Evolutionary conservation across 2,113 vertebrate genomes (phyloP), one percentile per base, ranked within the genome.

Genomic region (Regulus satrapa): DNA sequence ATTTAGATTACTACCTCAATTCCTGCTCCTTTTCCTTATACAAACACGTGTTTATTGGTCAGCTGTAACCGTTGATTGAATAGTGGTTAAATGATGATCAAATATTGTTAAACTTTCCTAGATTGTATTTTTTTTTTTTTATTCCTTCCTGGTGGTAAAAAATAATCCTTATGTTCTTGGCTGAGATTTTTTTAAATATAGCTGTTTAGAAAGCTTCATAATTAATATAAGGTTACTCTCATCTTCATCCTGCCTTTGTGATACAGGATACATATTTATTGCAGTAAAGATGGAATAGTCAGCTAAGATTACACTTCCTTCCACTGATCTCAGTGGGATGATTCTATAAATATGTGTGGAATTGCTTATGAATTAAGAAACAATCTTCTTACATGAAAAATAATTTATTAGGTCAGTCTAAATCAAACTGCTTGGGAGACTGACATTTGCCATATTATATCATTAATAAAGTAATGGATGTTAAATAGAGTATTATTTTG

Each of bases 81-180:
- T 67, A 43, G 13, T 54, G 20, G 2, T 46, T 46, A 83, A 63
- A 19, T 54, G 14, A 41, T 31, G 5, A 24, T 29, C 51, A 51
- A n/a, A 40, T 59, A 13, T 45, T 43, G 5, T 34, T 56, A 31
- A 34, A 55, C 6, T 86, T 80, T 32, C 45, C 21, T 12, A 48
- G 28, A 46, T 2, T 55, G 6, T 24, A 0, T 3, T 40, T 4
- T 28, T 26, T 25, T 31, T 68, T 49, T 20, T 9, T 9, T 15
- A 46, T 46, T 31, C 2, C 5, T 32, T 67, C 10, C 12, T 28
- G 8, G 16, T 75, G 14, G 7, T 55, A 17, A 18, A 43, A 31
- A 63, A 14, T 5, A 36, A 68, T 38, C 24, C 6, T 58, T 66
- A 6, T 25, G 68, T 55, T 80, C 21, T 73, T 89, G 48, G 3